A percentile compares a stretch with the other conserved stretches of the same genome.
Evolutionary conservation across 2,888 invertebrate species (phyloP).

Genomic region (Ferdinandea cuprea): DNA sequence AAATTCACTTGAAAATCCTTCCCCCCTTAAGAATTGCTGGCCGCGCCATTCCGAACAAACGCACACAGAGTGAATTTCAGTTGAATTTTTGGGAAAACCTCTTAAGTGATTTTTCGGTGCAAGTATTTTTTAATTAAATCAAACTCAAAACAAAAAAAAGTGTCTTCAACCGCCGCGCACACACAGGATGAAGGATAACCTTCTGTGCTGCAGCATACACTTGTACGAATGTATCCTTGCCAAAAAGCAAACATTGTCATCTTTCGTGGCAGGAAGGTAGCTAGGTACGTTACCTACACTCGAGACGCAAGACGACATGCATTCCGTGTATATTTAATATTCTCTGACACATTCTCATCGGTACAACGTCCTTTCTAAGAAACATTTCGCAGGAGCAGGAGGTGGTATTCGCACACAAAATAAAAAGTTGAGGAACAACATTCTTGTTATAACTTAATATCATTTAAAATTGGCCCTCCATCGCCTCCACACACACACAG

Average conservation of each 20-base stretch:
- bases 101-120: slow-evolving; percentile 29
- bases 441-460: slow-evolving; percentile 65
- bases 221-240: not conserved
- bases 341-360: slow-evolving; percentile 59
- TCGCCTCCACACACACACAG: no score
- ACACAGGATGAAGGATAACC: slow-evolving; percentile 27
- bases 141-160: slow-evolving; percentile 65
- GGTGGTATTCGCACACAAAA: slow-evolving; percentile 5
- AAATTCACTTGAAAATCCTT: slow-evolving; percentile 48
- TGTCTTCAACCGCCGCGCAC: slow-evolving; percentile 16
- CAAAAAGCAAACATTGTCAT: slow-evolving; percentile 38
- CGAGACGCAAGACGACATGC: slow-evolving; percentile 40
- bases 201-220: not conserved
- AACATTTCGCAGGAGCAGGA: slow-evolving; percentile 16
- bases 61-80: no score
- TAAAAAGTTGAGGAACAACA: slow-evolving; percentile 21
- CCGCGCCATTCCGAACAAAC: no score
- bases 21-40: no score
- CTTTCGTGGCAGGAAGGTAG: slow-evolving; percentile 5
- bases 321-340: slow-evolving; percentile 61
- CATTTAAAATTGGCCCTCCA: slow-evolving; percentile 65
- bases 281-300: not conserved
- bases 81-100: slow-evolving; percentile 8
- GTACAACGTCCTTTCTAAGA: slow-evolving; percentile 15
- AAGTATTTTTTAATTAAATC: slow-evolving; percentile 71